phyloP scores from a whole-genome alignment of 1,140 invertebrate genomes.

The Leucophenga varia region DNA sequence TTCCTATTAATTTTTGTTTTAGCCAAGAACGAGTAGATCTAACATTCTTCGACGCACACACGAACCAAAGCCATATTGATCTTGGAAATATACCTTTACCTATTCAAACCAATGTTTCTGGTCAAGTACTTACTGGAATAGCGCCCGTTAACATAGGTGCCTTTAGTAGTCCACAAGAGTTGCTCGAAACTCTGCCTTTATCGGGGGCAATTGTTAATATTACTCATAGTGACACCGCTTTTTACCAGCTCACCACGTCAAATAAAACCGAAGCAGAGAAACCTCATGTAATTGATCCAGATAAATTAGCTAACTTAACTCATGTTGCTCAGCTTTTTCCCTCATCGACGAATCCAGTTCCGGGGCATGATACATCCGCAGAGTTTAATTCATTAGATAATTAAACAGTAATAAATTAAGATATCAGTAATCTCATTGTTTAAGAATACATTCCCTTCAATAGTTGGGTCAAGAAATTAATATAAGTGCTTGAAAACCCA shows the following conservation, averaged over 20 bases:
- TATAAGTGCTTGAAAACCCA: too few species aligned
- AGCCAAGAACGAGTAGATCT: conserved; percentile 61
- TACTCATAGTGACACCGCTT: conserved; percentile 53
- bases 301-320: conserved; percentile 33
- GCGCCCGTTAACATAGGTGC: conserved; percentile 58
- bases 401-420: too few species aligned
- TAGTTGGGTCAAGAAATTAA: too few species aligned
- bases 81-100: conserved; percentile 59
- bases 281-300: conserved; percentile 35
- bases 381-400: conserved; percentile 14
- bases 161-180: conserved; percentile 45
- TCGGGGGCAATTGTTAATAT: conserved; percentile 56
- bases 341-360: conserved; percentile 14
- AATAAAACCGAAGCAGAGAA: conserved; percentile 37
- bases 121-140: conserved; percentile 59
- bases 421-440: too few species aligned
- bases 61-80: conserved; percentile 58
- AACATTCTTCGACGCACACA: conserved; percentile 59
- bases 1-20: background rate
- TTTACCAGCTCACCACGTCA: conserved; percentile 44
- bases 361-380: too few species aligned
- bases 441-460: too few species aligned
- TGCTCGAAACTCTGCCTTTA: conserved; percentile 45
- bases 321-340: conserved; percentile 41
- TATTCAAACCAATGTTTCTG: conserved; percentile 59